Evolutionary conservation across 2,888 invertebrate species (phyloP), one percentile per base, ranked within the genome.

Genomic region (Iselma pallidipennis): DNA sequence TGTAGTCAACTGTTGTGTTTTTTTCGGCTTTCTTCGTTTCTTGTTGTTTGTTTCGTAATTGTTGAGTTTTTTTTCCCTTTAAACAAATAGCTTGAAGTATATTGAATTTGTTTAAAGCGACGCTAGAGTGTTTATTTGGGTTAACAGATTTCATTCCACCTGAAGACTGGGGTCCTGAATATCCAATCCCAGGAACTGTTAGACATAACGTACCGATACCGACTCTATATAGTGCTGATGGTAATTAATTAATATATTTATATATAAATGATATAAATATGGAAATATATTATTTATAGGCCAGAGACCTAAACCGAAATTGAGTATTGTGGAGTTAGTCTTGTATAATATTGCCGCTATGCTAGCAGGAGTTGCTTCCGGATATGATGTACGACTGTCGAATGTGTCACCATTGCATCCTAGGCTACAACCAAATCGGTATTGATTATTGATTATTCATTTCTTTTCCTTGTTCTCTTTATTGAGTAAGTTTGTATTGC

Each of bases 271-370:
- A 54, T 14, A 25, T 42, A 14, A 55, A 53, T 53, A n/a, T n/a
- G n/a, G n/a, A n/a, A n/a, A n/a, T 26, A 2, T 37, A 12, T 25
- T 42, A 48, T 33, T 29, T 10, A 19, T 25, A 81, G 81, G 81
- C 68, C 85, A 86, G 69, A 84, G 85, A 77, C 83, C 85, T 74
- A 85, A 83, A 82, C 89, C 89, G 79, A 90, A 90, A 81, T 85
- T 89, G 69, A 87, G 89, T 77, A 88, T 90, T 80, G 87, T 91
- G 71, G 91, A 90, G 82, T 84, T 87, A 84, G 92, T 90, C 69
- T 84, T 97, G 66, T 96, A 93, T 85, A 95, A 95, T 81, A 94
- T 96, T 86, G 95, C 95, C 56, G 91, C 95, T 55, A 86, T 96
- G 83, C 83, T 97, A 75, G 96, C 96, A 2, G 91, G 95, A 25